Conservation (phyloP, 2,113 vertebrate species). For the Peromyscus polionotus region DNA sequence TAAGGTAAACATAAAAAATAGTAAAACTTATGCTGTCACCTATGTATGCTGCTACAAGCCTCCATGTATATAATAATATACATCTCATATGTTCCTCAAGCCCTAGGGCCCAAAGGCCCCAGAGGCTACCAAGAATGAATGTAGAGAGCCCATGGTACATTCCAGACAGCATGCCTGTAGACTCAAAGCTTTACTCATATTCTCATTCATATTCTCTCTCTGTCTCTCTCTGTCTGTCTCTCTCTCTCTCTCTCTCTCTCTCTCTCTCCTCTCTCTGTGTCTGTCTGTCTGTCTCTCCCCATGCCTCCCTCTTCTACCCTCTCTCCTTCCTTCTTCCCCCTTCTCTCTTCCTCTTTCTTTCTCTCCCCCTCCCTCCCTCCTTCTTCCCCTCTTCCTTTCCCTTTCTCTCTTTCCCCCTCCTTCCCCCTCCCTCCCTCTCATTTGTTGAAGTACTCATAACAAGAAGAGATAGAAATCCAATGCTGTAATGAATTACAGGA, state of each 20-base stretch:
- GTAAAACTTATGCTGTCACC: background rate
- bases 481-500: background rate
- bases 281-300: background rate
- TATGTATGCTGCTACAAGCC: background rate
- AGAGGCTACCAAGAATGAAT: background rate
- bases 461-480: background rate
- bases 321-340: accelerated
- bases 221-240: no score
- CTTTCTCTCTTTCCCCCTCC: no score
- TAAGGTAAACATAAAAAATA: background rate
- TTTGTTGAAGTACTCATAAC: background rate
- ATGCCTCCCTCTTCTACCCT: accelerated
- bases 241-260: no score
- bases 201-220: no score
- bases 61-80: no score
- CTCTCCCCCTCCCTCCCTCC: no score
- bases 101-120: background rate
- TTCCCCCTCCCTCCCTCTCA: background rate
- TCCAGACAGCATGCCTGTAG: background rate
- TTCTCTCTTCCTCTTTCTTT: accelerated
- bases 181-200: background rate
- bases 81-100: background rate
- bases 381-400: background rate
- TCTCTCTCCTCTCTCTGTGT: no score
- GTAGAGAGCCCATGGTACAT: accelerated